phyloP scores from a whole-genome alignment of 2,113 vertebrate species.

The Petrocephalus microphthalmus region DNA sequence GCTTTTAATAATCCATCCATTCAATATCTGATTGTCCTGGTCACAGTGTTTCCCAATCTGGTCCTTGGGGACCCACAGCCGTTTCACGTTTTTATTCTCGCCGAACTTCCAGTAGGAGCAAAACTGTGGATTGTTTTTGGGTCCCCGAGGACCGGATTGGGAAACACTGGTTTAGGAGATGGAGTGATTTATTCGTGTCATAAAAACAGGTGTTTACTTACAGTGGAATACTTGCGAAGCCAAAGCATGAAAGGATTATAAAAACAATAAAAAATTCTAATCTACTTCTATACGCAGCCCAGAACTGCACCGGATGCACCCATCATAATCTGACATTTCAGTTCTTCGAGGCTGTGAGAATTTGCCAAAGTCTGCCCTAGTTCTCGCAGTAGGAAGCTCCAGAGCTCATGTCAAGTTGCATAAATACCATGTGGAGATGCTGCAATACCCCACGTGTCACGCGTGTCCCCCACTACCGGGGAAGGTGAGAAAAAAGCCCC shows the following conservation, averaged over 20 bases:
- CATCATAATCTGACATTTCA: background rate
- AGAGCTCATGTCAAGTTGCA: background rate
- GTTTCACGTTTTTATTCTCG: background rate
- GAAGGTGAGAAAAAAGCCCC: background rate
- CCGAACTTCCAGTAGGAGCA: background rate
- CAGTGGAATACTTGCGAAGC: background rate
- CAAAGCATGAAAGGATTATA: background rate
- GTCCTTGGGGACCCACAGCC: background rate
- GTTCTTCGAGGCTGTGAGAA: background rate
- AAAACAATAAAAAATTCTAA: background rate
- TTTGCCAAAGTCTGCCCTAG: background rate
- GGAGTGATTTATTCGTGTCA: background rate
- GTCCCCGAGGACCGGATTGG: background rate
- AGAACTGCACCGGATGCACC: background rate
- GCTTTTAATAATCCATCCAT: background rate
- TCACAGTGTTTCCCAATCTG: background rate
- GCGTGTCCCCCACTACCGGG: background rate
- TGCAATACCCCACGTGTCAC: background rate
- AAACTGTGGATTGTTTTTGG: background rate
- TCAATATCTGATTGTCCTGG: background rate
- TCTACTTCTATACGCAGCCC: background rate
- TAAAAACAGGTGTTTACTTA: background rate
- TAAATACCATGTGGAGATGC: background rate
- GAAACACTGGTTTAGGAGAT: background rate
- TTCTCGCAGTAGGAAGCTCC: background rate